Percentiles rank a stretch among this genome's conserved stretches.
Conservation (phyloP, 2,797 vertebrate genomes). For the Natrix natrix region DNA sequence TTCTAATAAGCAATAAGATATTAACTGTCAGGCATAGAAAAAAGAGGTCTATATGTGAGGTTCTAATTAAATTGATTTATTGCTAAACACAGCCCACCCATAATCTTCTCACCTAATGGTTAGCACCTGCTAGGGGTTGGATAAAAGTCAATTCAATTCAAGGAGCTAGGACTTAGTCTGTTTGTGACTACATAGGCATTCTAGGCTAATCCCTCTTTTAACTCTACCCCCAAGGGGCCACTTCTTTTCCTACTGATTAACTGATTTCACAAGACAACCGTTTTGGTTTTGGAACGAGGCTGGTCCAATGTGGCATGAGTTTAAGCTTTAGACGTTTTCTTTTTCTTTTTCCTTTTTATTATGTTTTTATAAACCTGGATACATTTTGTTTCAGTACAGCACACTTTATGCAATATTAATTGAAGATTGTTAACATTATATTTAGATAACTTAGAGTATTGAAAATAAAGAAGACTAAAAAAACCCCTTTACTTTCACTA, state of each 20-base stretch:
- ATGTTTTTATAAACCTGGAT: background rate
- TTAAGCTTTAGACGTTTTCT: background rate
- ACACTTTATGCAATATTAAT: background rate
- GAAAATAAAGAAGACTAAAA: background rate
- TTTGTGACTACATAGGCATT: background rate
- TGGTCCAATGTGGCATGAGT: background rate
- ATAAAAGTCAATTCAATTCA: background rate
- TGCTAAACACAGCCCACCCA: background rate
- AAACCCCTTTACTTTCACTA: background rate
- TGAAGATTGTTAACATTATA: background rate
- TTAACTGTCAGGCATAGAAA: background rate
- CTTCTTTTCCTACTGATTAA: background rate
- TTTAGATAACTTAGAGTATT: background rate
- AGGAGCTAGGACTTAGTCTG: background rate
- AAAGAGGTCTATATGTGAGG: background rate
- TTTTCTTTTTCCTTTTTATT: background rate
- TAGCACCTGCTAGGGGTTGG: background rate
- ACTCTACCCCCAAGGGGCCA: background rate
- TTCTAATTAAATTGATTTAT: background rate
- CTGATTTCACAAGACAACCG: background rate
- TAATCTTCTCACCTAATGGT: background rate
- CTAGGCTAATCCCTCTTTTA: background rate
- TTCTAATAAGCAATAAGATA: background rate
- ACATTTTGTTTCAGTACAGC: background rate
- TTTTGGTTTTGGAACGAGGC: background rate